Percentiles rank a stretch among this genome's conserved stretches.
Evolutionary conservation across 2,113 vertebrate genomes (phyloP).

Genomic region (Mobula birostris): DNA sequence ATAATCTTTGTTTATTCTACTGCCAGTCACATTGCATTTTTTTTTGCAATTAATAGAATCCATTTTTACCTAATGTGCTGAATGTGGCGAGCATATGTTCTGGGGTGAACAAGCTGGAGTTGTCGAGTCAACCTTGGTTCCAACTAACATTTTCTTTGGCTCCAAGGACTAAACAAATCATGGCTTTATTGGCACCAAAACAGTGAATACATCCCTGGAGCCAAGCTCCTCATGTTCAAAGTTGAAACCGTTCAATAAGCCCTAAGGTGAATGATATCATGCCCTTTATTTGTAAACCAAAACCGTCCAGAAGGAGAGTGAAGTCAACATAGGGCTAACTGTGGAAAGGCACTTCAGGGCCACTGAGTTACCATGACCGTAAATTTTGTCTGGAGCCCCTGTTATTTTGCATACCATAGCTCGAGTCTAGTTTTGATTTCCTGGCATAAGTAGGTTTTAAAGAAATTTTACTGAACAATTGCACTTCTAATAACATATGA

Average conservation of each 20-base stretch:
- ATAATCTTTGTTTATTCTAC: not conserved
- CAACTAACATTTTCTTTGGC: not conserved
- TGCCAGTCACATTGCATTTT: not conserved
- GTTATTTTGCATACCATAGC: not conserved
- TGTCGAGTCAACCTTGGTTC: not conserved
- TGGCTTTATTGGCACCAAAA: not conserved
- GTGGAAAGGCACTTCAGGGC: not conserved
- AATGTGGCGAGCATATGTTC: not conserved
- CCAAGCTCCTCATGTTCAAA: constrained; percentile 28
- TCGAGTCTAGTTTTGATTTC: too few species aligned
- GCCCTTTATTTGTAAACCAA: not conserved
- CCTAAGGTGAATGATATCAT: not conserved
- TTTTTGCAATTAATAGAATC: not conserved
- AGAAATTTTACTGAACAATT: not conserved
- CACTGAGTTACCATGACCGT: not conserved
- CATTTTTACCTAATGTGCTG: not conserved
- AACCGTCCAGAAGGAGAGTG: not conserved
- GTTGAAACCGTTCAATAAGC: not conserved
- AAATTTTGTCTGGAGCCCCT: not conserved
- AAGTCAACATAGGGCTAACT: not conserved
- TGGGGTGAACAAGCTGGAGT: constrained; percentile 24
- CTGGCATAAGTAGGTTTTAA: not conserved
- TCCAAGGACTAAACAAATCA: not conserved
- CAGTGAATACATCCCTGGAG: not conserved
- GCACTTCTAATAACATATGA: not conserved